Evolutionary conservation across 2,888 invertebrate species (phyloP).

Genomic region (Eupithecia subfuscata): DNA sequence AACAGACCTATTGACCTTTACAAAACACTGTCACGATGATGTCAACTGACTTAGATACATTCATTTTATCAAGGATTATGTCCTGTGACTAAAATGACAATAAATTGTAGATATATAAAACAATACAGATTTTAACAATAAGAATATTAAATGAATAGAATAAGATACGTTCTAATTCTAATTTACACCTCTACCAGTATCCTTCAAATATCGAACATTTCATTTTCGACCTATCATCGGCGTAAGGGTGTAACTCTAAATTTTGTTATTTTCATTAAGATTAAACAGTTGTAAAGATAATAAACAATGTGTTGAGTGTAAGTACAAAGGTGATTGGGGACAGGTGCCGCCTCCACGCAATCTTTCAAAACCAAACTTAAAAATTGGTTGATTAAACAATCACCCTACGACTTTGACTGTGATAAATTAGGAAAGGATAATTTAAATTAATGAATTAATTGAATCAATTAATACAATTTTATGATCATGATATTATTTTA

Average conservation of each 20-base stretch:
- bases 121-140: neutral
- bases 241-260: neutral
- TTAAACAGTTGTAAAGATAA: neutral
- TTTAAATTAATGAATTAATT: too few species aligned
- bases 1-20: slow-evolving; percentile 44
- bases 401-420: too few species aligned
- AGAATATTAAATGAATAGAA: neutral
- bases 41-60: slow-evolving; percentile 39
- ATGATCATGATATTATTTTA: too few species aligned
- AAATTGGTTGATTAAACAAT: too few species aligned
- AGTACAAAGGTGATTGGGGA: neutral
- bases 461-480: too few species aligned
- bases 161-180: neutral
- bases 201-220: neutral
- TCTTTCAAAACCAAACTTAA: too few species aligned
- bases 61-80: slow-evolving; percentile 37
- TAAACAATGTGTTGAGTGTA: neutral
- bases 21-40: slow-evolving; percentile 44
- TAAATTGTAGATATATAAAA: neutral
- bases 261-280: neutral
- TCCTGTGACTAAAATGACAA: slow-evolving; percentile 15
- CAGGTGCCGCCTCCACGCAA: too few species aligned
- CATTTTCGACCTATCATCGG: too few species aligned
- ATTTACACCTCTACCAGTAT: neutral
- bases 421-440: too few species aligned